Base-by-base conservation (phyloP, 2,888 invertebrate genomes). In the Automeris io region DNA sequence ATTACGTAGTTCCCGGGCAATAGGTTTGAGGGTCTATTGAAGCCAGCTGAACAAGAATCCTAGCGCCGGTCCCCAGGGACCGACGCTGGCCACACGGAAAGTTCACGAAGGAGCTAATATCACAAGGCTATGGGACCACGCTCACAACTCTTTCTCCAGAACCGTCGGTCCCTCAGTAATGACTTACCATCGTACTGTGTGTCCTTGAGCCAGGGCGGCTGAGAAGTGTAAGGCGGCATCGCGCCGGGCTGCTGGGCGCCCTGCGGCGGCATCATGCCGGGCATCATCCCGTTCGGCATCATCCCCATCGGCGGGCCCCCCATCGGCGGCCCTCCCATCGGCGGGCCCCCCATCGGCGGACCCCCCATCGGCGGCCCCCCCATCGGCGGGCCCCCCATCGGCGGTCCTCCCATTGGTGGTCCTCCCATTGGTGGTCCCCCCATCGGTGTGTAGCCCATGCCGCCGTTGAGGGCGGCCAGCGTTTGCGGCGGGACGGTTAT, bases 321-420 rank as follows among this genome's bases (percentile, higher is more conserved):
- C n/a, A n/a, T n/a, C 3, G 59, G 56, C 1, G 61, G 44, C 2
- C 49, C 39, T 3, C 47, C 90, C 1, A 90, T 90, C 53, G 90
- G 91, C 5, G 89, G 89, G 61, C 70, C 57, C 55, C 67, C 67
- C 0, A 54, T 60, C 2, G 56, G 57, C 52, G 58, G 53, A 50
- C 69, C 68, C 1, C 73, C 73, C 50, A 70, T 71, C 2, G 66
- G 65, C 64, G 66, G 64, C 63, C 61, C 60, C 3, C 63, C 65
- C 66, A 66, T 61, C 1, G 61, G 53, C n/a, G 54, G 57, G 3
- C 54, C 57, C 0, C 61, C 61, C n/a, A n/a, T n/a, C 3, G 59
- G 56, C 1, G 61, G 44, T 2, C 49, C 39, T 3, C 47, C 90
- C 1, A 90, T 90, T 53, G 90, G 91, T 4, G 89, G 89, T 61